These are phyloP conservation scores for Ranitomeya imitator DNA, from an alignment of 2,113 vertebrate species.

Conservation along the genomic window DNA sequence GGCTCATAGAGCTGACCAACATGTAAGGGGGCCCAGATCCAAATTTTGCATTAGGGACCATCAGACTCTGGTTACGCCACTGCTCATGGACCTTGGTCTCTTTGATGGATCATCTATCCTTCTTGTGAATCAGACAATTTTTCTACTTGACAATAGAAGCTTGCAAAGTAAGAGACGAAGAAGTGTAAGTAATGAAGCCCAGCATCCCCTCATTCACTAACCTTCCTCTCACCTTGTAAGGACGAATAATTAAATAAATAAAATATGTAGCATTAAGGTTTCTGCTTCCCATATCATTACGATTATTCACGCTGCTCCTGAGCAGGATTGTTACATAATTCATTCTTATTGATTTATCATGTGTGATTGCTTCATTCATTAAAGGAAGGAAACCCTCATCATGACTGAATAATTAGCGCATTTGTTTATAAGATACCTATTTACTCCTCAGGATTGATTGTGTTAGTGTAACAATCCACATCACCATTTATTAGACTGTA, in stretches of 20 bases:
- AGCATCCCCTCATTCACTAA: neutral
- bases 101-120: neutral
- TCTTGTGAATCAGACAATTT: neutral
- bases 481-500: neutral
- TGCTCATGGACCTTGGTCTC: neutral
- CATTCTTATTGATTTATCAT: conserved; percentile 41
- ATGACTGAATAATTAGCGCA: neutral
- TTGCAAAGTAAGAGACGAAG: too few species aligned
- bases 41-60: too few species aligned
- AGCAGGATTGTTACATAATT: conserved; percentile 43
- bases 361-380: conserved; percentile 49
- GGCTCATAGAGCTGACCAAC: too few species aligned
- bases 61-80: too few species aligned
- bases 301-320: conserved; percentile 4
- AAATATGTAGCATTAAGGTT: neutral
- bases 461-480: neutral
- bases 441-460: neutral
- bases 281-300: neutral
- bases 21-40: too few species aligned
- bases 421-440: conserved; percentile 42
- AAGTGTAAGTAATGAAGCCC: neutral
- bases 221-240: conserved; percentile 26
- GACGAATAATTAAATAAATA: neutral
- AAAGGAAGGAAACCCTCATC: conserved; percentile 19
- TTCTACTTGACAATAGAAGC: neutral